Evolutionary conservation across 2,888 invertebrate genomes (phyloP), one percentile per base, ranked within the genome.

Genomic region (Tachystola acroxantha): DNA sequence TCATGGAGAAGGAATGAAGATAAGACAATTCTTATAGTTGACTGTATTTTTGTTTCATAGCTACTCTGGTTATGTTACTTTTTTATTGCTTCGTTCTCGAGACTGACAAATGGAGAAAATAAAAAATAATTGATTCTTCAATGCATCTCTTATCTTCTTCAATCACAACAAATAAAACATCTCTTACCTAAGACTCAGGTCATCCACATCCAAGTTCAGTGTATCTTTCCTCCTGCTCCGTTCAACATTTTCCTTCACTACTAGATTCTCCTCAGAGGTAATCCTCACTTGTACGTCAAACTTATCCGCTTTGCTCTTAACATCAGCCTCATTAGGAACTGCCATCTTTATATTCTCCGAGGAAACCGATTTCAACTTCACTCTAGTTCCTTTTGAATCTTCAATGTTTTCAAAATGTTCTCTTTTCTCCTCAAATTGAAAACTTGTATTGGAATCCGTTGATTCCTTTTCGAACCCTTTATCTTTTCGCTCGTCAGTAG

Each of bases 161-260:
- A n/a, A n/a, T n/a, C n/a, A n/a, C n/a, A n/a, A n/a, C n/a, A n/a
- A n/a, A n/a, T n/a, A n/a, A n/a, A n/a, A n/a, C n/a, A n/a, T n/a
- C 6, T 16, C 63, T 64, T 43, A 84, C 77, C 88, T 82, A 7
- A 89, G 59, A 49, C 89, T 90, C 11, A 88, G 51, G 43, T 89
- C 88, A 59, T 90, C 89, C 2, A 84, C 74, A 63, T 89, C 89
- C 40, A 86, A 67, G 45, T 85, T 86, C n/a, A 88, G 64, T 0
- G 84, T 78, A 33, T 87, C 82, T 49, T 79, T 80, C 43, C 71
- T 66, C 36, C 73, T 60, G 19, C 41, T 61, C 36, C 69, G 54
- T 30, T 80, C 81, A 9, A 58, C 49, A 47, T 58, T 70, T 24
- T 86, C 79, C 34, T 84, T 82, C 25, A 87, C 78, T 39, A 78